Base-by-base conservation (phyloP, 2,888 invertebrate genomes). In the Aleiodes testaceus region DNA sequence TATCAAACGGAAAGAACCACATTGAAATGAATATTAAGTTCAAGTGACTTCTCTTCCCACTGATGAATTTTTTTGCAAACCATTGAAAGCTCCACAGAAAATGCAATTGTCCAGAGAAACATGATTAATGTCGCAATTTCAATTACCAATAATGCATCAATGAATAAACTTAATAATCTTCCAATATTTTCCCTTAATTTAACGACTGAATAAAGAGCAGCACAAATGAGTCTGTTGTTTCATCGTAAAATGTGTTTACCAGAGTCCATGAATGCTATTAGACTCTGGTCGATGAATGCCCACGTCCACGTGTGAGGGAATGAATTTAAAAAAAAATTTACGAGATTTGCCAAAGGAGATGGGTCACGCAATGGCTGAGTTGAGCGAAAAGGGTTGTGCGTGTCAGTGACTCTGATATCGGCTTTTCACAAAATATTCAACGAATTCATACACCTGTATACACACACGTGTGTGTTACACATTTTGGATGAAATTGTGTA, bases 301-400 rank as follows among this genome's bases (percentile, higher is more conserved):
- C 1, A n/a, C 6, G 49, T 16, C 5, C 49, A 49, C 36, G 36
- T 36, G 49, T 6, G 14, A 49, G 16, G 16, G 49, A 16, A n/a
- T 49, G 14, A 16, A 16, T 12, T 7, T 2, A 49, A 49, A 49
- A 16, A 16, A 2, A n/a, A 14, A n/a, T 16, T 16, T 14, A 7
- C 49, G 49, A 49, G 16, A 49, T 16, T 49, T 49, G 18, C 65
- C 59, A 42, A 61, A 45, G 45, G 68, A 70, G 75, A 74, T 75
- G 74, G 78, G 70, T 77, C 79, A 78, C 79, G 79, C 79, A 68
- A 79, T 73, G 78, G 74, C 72, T 75, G 70, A 75, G 76, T 78
- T 77, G 75, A 75, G 67, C 66, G 63, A 30, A 61, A 30, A 72
- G 72, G 75, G 78, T 70, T 75, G 73, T 72, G 77, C 73, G 75